Evolutionary conservation across 2,113 vertebrate species (phyloP), one percentile per base, ranked within the genome.

Genomic region (Piaya cayana): DNA sequence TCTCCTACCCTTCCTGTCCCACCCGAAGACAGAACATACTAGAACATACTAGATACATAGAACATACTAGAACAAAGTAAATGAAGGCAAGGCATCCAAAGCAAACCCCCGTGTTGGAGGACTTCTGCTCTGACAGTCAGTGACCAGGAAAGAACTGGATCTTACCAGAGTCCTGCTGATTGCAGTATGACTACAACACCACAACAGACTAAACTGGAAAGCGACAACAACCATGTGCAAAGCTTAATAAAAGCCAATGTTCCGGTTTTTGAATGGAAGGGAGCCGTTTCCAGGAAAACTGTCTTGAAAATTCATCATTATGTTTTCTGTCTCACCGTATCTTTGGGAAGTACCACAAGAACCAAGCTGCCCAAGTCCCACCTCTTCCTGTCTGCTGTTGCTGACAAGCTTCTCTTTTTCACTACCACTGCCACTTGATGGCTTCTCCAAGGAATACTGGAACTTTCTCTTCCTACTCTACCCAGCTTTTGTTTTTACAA

Each of bases 91-190:
- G 56, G 55, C 67, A 20, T 39, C 39, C 2, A 26, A 39, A 72
- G 39, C 45, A 74, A 50, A 29, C 2, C 23, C 50, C 68, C 12
- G 21, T 6, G 53, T 18, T 4, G 29, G 29, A 34, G 18, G 6
- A 0, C 7, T 1, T 59, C 50, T 47, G 67, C 64, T 53, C 42
- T 26, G 65, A 7, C 45, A 22, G 30, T 6, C 49, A 26, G 49
- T 6, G 72, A 27, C 50, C 2, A 5, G 29, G 45, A 52, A 8
- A 11, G 37, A 20, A 10, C 3, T 0, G 3, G 56, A 9, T 13
- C 56, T 2, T 1, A 15, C 25, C 2, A 0, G 15, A 13, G n/a
- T 1, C 8, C 64, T 13, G 43, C 34, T 1, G 0, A 2, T 11
- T 0, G 1, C 42, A 45, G 16, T 3, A 11, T 0, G 1, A 60